Evolutionary conservation across 2,888 invertebrate species (phyloP).

Genomic region (Calliscelio sp.): DNA sequence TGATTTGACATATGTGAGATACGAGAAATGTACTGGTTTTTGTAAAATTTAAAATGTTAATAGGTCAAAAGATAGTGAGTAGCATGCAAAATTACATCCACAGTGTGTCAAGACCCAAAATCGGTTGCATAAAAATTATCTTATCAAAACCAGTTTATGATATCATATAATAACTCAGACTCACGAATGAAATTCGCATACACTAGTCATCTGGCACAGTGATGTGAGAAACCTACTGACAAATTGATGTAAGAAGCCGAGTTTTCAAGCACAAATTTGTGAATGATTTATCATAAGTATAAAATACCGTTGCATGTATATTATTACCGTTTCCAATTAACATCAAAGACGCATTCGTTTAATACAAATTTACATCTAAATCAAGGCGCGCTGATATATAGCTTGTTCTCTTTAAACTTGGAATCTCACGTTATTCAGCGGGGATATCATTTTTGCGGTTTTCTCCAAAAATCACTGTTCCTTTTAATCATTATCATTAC

Average conservation of each 20-base stretch:
- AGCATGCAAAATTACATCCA: background rate
- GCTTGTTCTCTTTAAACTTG: too few relatives aligned
- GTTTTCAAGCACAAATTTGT: conserved; percentile 19
- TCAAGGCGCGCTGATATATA: too few relatives aligned
- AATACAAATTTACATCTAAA: background rate
- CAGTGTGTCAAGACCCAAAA: conserved; percentile 13
- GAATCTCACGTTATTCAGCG: too few relatives aligned
- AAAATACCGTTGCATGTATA: conserved; percentile 28
- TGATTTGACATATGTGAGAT: too few relatives aligned
- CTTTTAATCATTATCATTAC: too few relatives aligned
- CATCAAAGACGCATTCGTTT: conserved; percentile 13
- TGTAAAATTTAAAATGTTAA: conserved; percentile 3
- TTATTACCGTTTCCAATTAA: conserved; percentile 20
- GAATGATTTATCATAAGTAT: conserved; percentile 54
- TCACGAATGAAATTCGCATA: conserved; percentile 50
- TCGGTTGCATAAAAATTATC: conserved; percentile 44
- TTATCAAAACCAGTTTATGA: conserved; percentile 55
- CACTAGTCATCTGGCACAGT: conserved; percentile 40
- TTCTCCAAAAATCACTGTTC: background rate
- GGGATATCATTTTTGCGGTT: too few relatives aligned
- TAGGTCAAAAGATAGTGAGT: background rate
- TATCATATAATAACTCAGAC: conserved; percentile 50
- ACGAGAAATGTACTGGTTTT: too few relatives aligned
- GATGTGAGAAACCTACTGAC: conserved; percentile 42
- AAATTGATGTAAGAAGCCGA: conserved; percentile 41